phyloP scores from a whole-genome alignment of 2,888 invertebrate genomes.

The Dicyrtomina minuta region DNA sequence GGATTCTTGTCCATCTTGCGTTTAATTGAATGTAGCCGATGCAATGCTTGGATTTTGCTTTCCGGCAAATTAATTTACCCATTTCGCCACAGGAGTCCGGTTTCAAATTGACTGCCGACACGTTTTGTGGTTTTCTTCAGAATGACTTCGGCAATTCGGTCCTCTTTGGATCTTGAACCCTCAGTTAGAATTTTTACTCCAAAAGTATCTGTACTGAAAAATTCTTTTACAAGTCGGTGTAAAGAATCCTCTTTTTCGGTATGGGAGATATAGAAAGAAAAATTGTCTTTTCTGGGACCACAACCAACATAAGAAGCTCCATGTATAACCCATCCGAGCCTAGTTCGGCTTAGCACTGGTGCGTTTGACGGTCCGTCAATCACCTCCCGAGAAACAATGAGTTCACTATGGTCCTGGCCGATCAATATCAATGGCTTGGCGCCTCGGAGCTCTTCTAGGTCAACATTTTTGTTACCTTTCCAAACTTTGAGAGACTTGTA shows the following conservation, averaged over 20 bases:
- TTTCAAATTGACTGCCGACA: slow-evolving; percentile 25
- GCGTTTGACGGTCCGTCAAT: not conserved
- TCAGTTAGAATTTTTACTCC: not conserved
- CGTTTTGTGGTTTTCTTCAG: slow-evolving; percentile 8
- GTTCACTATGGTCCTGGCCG: not conserved
- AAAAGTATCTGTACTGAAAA: slow-evolving; percentile 4
- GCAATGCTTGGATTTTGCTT: not conserved
- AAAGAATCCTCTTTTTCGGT: not conserved
- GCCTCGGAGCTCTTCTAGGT: not conserved
- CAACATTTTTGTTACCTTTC: not conserved
- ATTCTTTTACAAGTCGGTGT: not conserved
- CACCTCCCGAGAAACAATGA: not conserved
- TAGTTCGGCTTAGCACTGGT: not conserved
- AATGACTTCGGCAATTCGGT: not conserved
- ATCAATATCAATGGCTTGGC: slow-evolving; percentile 11
- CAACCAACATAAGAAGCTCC: not conserved
- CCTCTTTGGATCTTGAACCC: not conserved
- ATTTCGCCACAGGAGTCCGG: slow-evolving; percentile 17
- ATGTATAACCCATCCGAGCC: slow-evolving; percentile 4
- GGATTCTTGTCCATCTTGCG: slow-evolving; percentile 20
- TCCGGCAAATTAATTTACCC: slow-evolving; percentile 12
- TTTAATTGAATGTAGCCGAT: slow-evolving; percentile 9
- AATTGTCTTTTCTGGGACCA: not conserved
- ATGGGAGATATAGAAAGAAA: not conserved
- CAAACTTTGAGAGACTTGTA: not conserved